These are phyloP conservation scores for Borostomias antarcticus DNA, from an alignment of 2,797 vertebrate species.

Conservation along the genomic window DNA sequence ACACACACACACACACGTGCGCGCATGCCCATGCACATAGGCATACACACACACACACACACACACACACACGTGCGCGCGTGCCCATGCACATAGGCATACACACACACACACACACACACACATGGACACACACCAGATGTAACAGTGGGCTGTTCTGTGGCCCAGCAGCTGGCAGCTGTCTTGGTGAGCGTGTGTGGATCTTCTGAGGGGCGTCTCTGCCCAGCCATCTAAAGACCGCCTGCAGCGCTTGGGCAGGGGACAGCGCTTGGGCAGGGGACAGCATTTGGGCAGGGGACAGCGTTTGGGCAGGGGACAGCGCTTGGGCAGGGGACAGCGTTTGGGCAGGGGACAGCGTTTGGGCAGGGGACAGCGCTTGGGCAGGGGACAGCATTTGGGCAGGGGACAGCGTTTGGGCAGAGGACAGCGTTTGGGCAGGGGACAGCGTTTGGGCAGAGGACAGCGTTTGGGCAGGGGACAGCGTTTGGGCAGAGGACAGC, in stretches of 20 bases:
- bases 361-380: no score
- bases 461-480: no score
- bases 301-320: no score
- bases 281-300: conserved; percentile 36
- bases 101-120: not conserved
- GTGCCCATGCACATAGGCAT: not conserved
- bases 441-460: no score
- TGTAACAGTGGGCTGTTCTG: conserved; percentile 34
- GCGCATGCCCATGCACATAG: not conserved
- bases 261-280: conserved; percentile 59
- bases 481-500: no score
- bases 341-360: no score
- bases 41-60: not conserved
- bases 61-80: not conserved
- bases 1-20: conserved; percentile 6
- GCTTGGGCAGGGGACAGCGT: no score
- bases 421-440: no score
- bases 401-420: no score
- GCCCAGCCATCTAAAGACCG: conserved; percentile 59
- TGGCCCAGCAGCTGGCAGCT: conserved; percentile 69
- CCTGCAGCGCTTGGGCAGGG: conserved; percentile 56
- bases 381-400: no score
- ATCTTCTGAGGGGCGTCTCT: conserved; percentile 67
- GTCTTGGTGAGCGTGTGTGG: conserved; percentile 56
- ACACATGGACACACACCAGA: not conserved